phyloP scores from a whole-genome alignment of 2,888 invertebrate genomes.

The Allacma fusca region DNA sequence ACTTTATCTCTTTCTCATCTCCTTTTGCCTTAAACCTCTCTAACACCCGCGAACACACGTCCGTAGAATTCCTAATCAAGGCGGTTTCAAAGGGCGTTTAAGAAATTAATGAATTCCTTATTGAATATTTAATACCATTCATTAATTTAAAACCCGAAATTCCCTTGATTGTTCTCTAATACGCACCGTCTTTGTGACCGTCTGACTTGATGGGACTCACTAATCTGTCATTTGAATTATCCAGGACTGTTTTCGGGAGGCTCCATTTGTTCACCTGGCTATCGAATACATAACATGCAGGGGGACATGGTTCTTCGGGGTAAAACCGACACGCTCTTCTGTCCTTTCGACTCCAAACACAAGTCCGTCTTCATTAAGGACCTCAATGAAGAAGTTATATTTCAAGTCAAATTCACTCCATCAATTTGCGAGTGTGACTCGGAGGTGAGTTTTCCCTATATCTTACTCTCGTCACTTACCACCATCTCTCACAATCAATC shows the following conservation, averaged over 20 bases:
- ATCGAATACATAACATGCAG: conserved; percentile 59
- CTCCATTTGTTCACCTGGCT: conserved; percentile 60
- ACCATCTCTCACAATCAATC: conserved; percentile 14
- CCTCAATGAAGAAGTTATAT: conserved; percentile 60
- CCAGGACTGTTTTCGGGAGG: conserved; percentile 52
- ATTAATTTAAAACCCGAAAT: not conserved
- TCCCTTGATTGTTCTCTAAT: conserved; percentile 17
- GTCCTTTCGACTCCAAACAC: conserved; percentile 61
- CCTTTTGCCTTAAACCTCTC: not conserved
- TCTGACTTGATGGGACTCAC: not conserved
- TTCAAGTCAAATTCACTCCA: conserved; percentile 61
- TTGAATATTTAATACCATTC: conserved; percentile 26
- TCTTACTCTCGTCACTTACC: not conserved
- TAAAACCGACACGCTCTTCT: conserved; percentile 60
- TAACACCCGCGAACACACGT: not conserved
- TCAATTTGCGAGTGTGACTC: conserved; percentile 61
- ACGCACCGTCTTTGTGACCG: not conserved
- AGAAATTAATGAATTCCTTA: conserved; percentile 28
- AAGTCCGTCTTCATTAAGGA: conserved; percentile 60
- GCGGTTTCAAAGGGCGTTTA: conserved; percentile 7
- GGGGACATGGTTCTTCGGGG: conserved; percentile 60
- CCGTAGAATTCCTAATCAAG: conserved; percentile 28
- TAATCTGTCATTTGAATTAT: conserved; percentile 6
- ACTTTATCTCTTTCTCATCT: not conserved
- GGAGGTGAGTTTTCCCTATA: conserved; percentile 51